phyloP scores from a whole-genome alignment of 2,113 vertebrate species.

The Calidris pygmaea region DNA sequence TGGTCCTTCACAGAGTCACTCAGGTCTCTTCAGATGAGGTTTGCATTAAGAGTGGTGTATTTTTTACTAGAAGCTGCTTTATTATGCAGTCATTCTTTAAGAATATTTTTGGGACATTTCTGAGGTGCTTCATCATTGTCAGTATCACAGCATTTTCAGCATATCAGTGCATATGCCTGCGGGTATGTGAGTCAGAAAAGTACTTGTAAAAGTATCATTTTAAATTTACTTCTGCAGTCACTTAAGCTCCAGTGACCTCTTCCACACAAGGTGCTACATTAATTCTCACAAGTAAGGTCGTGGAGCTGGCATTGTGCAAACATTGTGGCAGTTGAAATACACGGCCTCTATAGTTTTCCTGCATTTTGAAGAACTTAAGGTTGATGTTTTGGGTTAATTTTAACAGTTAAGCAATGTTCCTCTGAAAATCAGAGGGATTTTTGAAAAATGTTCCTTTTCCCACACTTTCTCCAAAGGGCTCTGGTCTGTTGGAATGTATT shows the following conservation, averaged over 20 bases:
- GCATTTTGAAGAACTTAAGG: not conserved
- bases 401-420: accelerated
- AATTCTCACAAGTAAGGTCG: not conserved
- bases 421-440: accelerated
- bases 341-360: accelerated
- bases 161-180: accelerated
- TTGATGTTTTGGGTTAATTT: not conserved
- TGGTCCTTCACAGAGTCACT: accelerated
- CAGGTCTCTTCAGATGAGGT: accelerated
- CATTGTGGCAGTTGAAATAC: not conserved
- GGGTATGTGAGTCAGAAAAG: not conserved
- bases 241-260: not conserved
- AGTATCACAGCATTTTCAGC: not conserved
- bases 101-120: accelerated
- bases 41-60: accelerated
- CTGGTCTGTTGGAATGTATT: not conserved
- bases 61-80: not conserved
- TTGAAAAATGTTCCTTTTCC: not conserved
- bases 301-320: accelerated
- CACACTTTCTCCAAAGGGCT: not conserved
- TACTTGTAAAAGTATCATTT: not conserved
- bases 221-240: not conserved
- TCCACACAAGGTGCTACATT: not conserved
- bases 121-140: accelerated
- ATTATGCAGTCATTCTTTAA: accelerated